phyloP scores from a whole-genome alignment of 37 sponge, comb jelly and placozoan genomes.

The Cliona cf. orientalis region DNA sequence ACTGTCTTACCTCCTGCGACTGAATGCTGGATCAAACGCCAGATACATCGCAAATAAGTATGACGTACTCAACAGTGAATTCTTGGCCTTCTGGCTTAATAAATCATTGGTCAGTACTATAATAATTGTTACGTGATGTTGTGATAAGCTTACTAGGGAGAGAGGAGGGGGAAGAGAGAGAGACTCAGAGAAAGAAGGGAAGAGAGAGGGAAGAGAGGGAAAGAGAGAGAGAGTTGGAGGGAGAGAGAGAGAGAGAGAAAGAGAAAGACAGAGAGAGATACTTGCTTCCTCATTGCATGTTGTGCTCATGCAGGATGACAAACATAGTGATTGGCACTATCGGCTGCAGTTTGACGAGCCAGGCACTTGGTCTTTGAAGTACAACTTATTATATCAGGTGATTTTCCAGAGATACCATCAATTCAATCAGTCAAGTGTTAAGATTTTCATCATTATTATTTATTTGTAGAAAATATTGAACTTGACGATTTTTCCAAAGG shows the following conservation, averaged over 20 bases:
- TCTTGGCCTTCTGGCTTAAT: conserved; percentile 55
- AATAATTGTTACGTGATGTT: no score
- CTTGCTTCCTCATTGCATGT: no score
- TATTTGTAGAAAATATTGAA: conserved; percentile 26
- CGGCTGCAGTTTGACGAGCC: conserved; percentile 61
- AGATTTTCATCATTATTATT: no score
- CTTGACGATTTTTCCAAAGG: conserved; percentile 46
- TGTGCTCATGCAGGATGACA: no score
- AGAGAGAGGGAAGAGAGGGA: no score
- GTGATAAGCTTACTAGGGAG: no score
- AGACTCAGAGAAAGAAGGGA: no score
- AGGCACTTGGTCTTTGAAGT: conserved; percentile 75
- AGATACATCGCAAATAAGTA: conserved; percentile 52
- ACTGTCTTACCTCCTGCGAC: conserved; percentile 38
- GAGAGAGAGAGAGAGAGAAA: no score
- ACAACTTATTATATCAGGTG: conserved; percentile 74
- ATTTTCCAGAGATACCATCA: not conserved
- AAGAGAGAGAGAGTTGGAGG: no score
- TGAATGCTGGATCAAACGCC: not conserved
- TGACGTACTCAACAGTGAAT: not conserved
- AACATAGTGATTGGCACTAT: conserved; percentile 38
- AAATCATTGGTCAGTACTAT: conserved; percentile 26
- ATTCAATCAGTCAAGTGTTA: no score
- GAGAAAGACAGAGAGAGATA: no score
- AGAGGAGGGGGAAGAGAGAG: no score